phyloP scores from a whole-genome alignment of 2,797 vertebrate species.

The Enteromius anoplus region DNA sequence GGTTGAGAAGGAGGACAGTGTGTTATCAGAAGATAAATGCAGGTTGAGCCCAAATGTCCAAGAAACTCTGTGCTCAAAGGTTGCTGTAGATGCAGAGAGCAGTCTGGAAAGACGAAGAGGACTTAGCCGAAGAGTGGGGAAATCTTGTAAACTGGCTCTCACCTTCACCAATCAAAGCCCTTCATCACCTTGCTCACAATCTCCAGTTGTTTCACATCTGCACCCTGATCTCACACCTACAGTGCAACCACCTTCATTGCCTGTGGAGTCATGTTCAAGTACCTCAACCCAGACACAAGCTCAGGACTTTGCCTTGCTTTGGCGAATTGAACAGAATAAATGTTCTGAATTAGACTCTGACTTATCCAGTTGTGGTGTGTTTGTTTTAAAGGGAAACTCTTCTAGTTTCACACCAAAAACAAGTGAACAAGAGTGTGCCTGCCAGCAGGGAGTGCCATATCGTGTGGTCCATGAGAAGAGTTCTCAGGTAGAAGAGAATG shows the following conservation, averaged over 20 bases:
- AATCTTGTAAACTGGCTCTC: conserved; percentile 84
- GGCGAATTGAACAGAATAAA: conserved; percentile 83
- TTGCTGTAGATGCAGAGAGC: conserved; percentile 11
- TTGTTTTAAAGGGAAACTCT: conserved; percentile 66
- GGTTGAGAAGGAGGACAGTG: not conserved
- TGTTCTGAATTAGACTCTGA: conserved; percentile 3
- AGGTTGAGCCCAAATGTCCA: conserved; percentile 21
- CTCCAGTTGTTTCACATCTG: conserved; percentile 34
- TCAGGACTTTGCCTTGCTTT: conserved; percentile 88
- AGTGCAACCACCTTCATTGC: not conserved
- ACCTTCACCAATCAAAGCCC: conserved; percentile 80
- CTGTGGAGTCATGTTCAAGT: conserved; percentile 25
- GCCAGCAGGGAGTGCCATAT: conserved; percentile 82
- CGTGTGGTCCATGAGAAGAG: conserved; percentile 88
- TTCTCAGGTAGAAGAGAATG: conserved; percentile 90
- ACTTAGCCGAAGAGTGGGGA: conserved; percentile 75
- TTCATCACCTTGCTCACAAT: conserved; percentile 35
- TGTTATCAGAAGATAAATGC: conserved; percentile 38
- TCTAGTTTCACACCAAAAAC: conserved; percentile 80
- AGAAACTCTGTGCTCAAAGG: conserved; percentile 18
- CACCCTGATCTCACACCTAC: conserved; percentile 34
- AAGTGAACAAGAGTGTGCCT: conserved; percentile 61
- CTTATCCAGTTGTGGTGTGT: not conserved
- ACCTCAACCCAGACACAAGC: conserved; percentile 84
- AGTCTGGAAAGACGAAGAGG: conserved; percentile 72